A percentile compares a stretch with the other conserved stretches of the same genome.
These are phyloP conservation scores for Pseudomyrmex pallidus DNA, from an alignment of 1,140 invertebrate genomes.

Conservation along the genomic window DNA sequence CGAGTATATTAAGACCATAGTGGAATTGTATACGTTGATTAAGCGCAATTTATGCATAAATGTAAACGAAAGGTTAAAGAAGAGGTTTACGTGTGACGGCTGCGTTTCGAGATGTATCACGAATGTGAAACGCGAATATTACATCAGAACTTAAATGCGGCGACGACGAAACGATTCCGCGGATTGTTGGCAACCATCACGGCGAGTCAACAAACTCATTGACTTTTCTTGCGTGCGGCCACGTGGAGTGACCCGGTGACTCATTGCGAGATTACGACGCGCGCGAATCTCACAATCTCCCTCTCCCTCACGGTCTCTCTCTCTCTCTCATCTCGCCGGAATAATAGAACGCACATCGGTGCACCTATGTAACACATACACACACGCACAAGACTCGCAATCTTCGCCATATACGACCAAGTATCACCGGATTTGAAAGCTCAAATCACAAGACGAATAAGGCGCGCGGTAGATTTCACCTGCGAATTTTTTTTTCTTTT, in stretches of 20 bases:
- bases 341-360: constrained; percentile 41
- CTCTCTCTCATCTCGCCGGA: background rate
- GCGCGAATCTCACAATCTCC: constrained; percentile 27
- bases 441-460: background rate
- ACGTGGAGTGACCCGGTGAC: constrained; percentile 63
- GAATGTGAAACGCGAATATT: constrained; percentile 12
- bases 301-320: background rate
- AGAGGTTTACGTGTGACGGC: background rate
- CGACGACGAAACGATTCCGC: constrained; percentile 38
- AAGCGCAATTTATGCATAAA: background rate
- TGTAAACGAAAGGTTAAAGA: background rate
- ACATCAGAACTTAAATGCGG: constrained; percentile 46
- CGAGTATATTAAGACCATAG: background rate
- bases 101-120: constrained; percentile 17
- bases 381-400: background rate
- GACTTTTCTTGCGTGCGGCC: constrained; percentile 61
- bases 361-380: background rate
- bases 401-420: background rate
- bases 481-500: background rate
- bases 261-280: constrained; percentile 64
- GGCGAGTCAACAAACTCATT: constrained; percentile 74
- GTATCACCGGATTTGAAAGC: background rate
- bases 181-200: constrained; percentile 63
- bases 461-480: background rate
- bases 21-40: background rate